Conservation (phyloP, 2,113 vertebrate genomes). For the Mustelus asterias region DNA sequence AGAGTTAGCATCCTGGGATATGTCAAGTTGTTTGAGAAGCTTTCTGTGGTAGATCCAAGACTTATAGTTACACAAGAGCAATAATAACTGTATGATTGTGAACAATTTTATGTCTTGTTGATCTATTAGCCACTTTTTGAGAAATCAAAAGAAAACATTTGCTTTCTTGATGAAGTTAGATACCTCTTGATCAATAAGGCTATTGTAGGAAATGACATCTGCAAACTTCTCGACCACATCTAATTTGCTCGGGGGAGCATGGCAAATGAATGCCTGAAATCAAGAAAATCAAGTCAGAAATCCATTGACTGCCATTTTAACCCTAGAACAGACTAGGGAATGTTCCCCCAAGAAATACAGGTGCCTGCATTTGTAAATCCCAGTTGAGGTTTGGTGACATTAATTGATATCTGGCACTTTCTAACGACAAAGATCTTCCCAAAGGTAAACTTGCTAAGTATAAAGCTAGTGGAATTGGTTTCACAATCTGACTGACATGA, state of each 20-base stretch:
- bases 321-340: background rate
- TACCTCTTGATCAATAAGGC: background rate
- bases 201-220: background rate
- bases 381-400: background rate
- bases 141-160: background rate
- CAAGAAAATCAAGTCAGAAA: background rate
- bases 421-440: background rate
- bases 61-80: background rate
- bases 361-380: background rate
- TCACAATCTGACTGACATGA: background rate
- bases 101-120: background rate
- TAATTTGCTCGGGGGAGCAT: background rate
- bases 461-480: background rate
- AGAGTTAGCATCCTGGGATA: background rate
- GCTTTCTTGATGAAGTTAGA: background rate
- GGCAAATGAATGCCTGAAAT: background rate
- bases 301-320: background rate
- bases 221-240: background rate
- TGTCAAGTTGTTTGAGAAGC: background rate
- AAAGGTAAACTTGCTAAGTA: background rate
- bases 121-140: background rate
- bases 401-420: background rate
- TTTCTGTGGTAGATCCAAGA: background rate
- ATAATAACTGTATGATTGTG: background rate
- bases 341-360: background rate